Evolutionary conservation across 2,888 invertebrate genomes (phyloP).

Genomic region (Adela reaumurella): DNA sequence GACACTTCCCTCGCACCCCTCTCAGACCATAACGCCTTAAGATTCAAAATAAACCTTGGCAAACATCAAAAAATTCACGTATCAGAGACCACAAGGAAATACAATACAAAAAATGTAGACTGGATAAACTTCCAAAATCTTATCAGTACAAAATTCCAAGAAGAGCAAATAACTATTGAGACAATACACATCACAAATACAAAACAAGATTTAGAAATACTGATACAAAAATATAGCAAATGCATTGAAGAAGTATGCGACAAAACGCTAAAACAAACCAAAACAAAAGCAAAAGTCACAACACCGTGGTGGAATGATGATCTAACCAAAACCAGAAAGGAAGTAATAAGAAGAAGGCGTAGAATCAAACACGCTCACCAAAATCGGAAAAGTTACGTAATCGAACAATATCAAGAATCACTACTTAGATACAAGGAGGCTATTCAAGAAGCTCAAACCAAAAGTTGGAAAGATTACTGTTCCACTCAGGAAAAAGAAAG

Average conservation of each 20-base stretch:
- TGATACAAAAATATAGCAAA: neutral
- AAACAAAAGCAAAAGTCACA: neutral
- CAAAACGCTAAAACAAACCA: neutral
- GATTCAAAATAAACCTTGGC: constrained; percentile 6
- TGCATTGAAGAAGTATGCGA: neutral
- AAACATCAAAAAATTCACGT: neutral
- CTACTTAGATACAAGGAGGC: neutral
- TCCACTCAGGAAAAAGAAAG: constrained; percentile 1
- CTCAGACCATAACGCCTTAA: constrained; percentile 14
- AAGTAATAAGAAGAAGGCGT: constrained; percentile 1
- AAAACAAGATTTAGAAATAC: neutral
- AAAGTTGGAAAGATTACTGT: constrained; percentile 3
- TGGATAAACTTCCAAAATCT: neutral
- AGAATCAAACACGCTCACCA: constrained; percentile 3
- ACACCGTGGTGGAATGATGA: constrained; percentile 5
- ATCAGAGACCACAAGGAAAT: constrained; percentile 7
- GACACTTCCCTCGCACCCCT: constrained; percentile 1
- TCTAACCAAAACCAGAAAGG: constrained; percentile 1
- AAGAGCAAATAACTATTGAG: neutral
- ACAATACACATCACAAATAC: neutral
- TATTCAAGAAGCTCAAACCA: neutral
- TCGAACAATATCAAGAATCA: constrained; percentile 2
- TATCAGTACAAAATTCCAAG: neutral
- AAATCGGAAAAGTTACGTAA: neutral
- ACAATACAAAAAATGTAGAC: constrained; percentile 12